phyloP scores from a whole-genome alignment of 2,797 vertebrate species.

The Atherinosoma microstoma region DNA sequence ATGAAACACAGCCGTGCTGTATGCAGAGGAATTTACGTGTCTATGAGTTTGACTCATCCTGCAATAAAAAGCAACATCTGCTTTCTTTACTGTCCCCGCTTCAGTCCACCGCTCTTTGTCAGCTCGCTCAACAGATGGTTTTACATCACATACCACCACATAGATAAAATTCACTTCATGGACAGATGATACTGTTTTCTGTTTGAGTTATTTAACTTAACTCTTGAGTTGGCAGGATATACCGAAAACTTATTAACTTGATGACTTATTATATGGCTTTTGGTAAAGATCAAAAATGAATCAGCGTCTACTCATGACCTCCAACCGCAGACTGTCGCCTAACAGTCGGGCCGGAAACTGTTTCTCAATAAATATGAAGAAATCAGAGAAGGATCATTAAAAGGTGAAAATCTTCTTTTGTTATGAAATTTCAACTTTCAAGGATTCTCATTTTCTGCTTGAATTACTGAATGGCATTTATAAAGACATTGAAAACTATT shows the following conservation, averaged over 20 bases:
- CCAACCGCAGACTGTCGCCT: neutral
- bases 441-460: too few relatives aligned
- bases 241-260: neutral
- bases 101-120: neutral
- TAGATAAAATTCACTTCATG: neutral
- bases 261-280: slow-evolving; percentile 1
- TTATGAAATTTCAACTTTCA: too few relatives aligned
- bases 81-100: neutral
- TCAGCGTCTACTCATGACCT: neutral
- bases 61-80: slow-evolving; percentile 38
- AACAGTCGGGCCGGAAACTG: neutral
- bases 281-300: neutral
- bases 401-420: too few relatives aligned
- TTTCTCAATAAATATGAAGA: neutral
- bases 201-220: neutral
- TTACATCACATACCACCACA: neutral
- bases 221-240: neutral
- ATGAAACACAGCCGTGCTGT: slow-evolving; percentile 4
- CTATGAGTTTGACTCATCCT: slow-evolving; percentile 30
- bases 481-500: too few relatives aligned
- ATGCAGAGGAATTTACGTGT: slow-evolving; percentile 4
- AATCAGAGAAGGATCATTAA: neutral
- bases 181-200: neutral
- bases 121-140: neutral
- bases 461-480: too few relatives aligned